Conservation (phyloP, 2,888 invertebrate genomes). For the Tipula lateralis region DNA sequence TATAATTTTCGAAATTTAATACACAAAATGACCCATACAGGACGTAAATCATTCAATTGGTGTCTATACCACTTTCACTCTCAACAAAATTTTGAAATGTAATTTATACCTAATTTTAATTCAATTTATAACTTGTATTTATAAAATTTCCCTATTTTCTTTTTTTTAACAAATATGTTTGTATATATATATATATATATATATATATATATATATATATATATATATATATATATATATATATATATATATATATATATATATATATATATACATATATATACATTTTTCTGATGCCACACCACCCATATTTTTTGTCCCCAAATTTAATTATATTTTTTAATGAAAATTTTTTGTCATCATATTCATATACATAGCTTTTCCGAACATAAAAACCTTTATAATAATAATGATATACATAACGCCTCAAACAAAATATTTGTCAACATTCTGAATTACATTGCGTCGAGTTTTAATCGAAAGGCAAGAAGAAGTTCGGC, state of each 20-base stretch:
- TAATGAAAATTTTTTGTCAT: not conserved
- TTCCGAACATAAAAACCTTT: not conserved
- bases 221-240: not conserved
- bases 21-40: not conserved
- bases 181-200: not conserved
- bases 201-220: not conserved
- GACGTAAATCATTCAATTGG: not conserved
- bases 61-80: not conserved
- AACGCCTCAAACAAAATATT: not conserved
- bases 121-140: not conserved
- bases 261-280: not conserved
- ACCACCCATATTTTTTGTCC: not conserved
- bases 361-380: too few species aligned
- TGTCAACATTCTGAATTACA: not conserved
- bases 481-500: not conserved
- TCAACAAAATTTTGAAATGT: not conserved
- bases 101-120: slow-evolving; percentile 9
- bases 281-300: not conserved
- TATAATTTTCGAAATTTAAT: not conserved
- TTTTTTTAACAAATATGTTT: not conserved
- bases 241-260: not conserved
- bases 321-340: not conserved
- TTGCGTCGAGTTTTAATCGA: not conserved
- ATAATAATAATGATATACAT: not conserved
- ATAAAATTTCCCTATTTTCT: not conserved